These are phyloP conservation scores for Oryzias celebensis DNA, from an alignment of 2,113 vertebrate species.

Conservation along the genomic window DNA sequence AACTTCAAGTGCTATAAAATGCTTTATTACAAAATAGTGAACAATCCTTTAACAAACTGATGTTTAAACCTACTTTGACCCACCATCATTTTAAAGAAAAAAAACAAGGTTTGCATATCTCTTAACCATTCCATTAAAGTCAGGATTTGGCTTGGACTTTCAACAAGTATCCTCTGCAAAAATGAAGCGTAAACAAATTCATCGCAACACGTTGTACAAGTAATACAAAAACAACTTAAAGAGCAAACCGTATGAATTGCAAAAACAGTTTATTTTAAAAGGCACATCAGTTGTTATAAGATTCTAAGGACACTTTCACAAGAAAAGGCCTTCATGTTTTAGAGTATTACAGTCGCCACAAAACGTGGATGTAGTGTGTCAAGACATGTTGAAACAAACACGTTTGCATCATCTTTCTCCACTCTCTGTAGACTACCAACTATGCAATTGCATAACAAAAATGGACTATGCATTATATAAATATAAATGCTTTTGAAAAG, in stretches of 20 bases:
- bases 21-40: slow-evolving; percentile 79
- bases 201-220: slow-evolving; percentile 33
- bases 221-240: slow-evolving; percentile 50
- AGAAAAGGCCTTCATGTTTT: slow-evolving; percentile 27
- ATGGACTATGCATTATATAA: slow-evolving; percentile 37
- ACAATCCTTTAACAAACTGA: slow-evolving; percentile 41
- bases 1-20: slow-evolving; percentile 71
- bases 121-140: slow-evolving; percentile 21
- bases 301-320: slow-evolving; percentile 51
- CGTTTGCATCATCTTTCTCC: slow-evolving; percentile 33
- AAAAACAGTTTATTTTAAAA: slow-evolving; percentile 59
- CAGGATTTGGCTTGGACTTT: slow-evolving; percentile 26
- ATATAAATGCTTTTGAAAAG: slow-evolving; percentile 14
- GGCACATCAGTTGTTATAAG: slow-evolving; percentile 61
- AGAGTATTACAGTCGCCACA: slow-evolving; percentile 32
- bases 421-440: slow-evolving; percentile 44
- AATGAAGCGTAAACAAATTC: slow-evolving; percentile 25
- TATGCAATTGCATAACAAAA: slow-evolving; percentile 37
- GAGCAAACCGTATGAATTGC: slow-evolving; percentile 38
- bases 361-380: slow-evolving; percentile 30
- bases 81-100: slow-evolving; percentile 26
- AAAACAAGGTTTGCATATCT: slow-evolving; percentile 53
- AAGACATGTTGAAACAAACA: slow-evolving; percentile 13
- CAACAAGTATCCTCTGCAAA: slow-evolving; percentile 43
- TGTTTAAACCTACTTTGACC: slow-evolving; percentile 30